Conservation (phyloP, 2,797 vertebrate genomes). For the Vespertilio murinus region DNA sequence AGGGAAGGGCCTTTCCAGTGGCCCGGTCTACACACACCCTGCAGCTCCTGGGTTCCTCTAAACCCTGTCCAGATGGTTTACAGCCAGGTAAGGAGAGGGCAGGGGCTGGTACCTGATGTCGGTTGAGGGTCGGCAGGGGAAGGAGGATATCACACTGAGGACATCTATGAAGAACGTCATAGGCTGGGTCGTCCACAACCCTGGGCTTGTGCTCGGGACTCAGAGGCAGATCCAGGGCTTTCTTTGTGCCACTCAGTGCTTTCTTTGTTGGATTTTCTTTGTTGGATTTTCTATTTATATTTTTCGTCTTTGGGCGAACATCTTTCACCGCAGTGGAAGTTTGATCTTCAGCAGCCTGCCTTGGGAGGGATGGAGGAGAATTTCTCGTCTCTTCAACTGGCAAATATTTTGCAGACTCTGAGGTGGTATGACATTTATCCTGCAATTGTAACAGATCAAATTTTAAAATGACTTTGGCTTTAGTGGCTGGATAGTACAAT, state of each 20-base stretch:
- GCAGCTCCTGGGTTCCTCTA: not conserved
- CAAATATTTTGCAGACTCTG: not conserved
- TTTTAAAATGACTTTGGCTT: not conserved
- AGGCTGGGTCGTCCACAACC: not conserved
- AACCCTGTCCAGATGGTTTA: not conserved
- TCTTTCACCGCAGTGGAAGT: not conserved
- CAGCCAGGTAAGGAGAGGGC: not conserved
- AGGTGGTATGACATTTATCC: slow-evolving; percentile 46
- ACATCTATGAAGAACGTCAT: slow-evolving; percentile 67
- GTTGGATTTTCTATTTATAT: slow-evolving; percentile 28
- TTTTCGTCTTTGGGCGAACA: slow-evolving; percentile 71
- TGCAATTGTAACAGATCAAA: slow-evolving; percentile 30
- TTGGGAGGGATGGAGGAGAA: not conserved
- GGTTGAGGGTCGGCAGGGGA: slow-evolving; percentile 65
- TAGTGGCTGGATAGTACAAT: not conserved
- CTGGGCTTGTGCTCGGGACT: not conserved
- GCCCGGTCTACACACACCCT: not conserved
- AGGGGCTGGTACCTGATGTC: slow-evolving; percentile 71
- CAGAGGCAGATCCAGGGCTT: not conserved
- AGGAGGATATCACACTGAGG: slow-evolving; percentile 75
- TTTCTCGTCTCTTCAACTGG: not conserved
- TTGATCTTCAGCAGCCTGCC: not conserved
- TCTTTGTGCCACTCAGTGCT: not conserved
- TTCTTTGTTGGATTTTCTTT: slow-evolving; percentile 34
- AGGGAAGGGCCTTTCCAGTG: not conserved